Conservation (phyloP, 2,113 vertebrate species). For the Eulemur rufifrons region DNA sequence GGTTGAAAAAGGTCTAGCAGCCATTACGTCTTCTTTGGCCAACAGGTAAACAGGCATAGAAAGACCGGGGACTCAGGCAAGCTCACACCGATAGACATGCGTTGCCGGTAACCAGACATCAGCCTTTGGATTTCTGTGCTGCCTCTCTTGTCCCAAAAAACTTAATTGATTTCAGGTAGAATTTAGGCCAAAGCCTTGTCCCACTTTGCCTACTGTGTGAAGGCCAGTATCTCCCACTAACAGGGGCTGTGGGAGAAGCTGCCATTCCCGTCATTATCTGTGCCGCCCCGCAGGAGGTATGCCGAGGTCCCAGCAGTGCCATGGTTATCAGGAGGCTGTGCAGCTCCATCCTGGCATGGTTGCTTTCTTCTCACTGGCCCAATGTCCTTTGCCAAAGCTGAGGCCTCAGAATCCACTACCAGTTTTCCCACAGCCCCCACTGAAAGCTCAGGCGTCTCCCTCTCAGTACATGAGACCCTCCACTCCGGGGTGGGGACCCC, state of each 20-base stretch:
- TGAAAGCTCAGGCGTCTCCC: not conserved
- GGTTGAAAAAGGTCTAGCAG: not conserved
- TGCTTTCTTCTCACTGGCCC: not conserved
- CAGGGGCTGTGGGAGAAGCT: not conserved
- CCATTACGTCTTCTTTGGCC: not conserved
- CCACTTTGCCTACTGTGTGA: rapidly evolving
- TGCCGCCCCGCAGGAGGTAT: too few relatives aligned
- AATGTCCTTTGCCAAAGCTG: not conserved
- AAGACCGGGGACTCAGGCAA: not conserved
- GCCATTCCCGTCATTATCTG: not conserved
- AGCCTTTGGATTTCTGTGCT: not conserved
- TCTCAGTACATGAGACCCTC: not conserved
- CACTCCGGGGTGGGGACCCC: not conserved
- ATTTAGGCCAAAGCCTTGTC: not conserved
- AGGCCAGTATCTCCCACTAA: not conserved
- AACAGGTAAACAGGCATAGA: not conserved
- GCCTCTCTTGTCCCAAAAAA: not conserved
- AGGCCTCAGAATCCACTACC: not conserved
- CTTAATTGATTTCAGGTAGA: not conserved
- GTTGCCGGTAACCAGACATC: not conserved
- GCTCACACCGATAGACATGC: not conserved
- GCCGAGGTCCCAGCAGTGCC: not conserved
- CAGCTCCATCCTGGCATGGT: rapidly evolving
- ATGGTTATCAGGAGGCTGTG: rapidly evolving
- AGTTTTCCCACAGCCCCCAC: not conserved